Evolutionary conservation across 2,888 invertebrate species (phyloP).

Genomic region (Tetrapedia diversipes): DNA sequence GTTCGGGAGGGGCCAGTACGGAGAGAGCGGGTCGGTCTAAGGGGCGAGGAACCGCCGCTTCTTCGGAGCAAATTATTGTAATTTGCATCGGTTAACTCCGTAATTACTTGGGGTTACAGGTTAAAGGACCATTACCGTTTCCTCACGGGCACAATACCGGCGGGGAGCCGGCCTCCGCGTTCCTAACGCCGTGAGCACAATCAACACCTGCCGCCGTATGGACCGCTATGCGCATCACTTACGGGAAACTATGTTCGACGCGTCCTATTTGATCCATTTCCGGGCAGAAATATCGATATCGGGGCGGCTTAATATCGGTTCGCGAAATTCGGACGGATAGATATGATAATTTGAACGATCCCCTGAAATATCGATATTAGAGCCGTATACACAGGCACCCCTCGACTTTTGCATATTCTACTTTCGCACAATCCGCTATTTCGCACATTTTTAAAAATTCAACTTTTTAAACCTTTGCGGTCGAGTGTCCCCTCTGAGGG

Average conservation of each 20-base stretch:
- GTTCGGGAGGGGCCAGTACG: slow-evolving; percentile 28
- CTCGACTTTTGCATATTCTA: too few species aligned
- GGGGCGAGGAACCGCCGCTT: slow-evolving; percentile 65
- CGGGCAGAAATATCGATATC: not conserved
- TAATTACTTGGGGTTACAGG: slow-evolving; percentile 77
- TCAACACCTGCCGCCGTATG: slow-evolving; percentile 69
- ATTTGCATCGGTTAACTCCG: slow-evolving; percentile 78
- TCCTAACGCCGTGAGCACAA: slow-evolving; percentile 62
- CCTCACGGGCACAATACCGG: slow-evolving; percentile 65
- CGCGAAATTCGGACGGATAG: too few species aligned
- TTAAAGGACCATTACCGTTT: slow-evolving; percentile 78
- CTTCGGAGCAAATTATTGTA: slow-evolving; percentile 77
- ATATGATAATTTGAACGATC: too few species aligned
- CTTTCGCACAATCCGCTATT: too few species aligned
- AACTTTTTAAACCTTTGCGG: too few species aligned
- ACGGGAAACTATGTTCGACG: slow-evolving; percentile 28
- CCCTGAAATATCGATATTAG: too few species aligned
- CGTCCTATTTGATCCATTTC: not conserved
- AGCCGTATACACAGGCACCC: too few species aligned
- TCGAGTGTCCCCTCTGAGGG: too few species aligned
- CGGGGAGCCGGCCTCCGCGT: slow-evolving; percentile 51
- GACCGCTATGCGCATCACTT: slow-evolving; percentile 12
- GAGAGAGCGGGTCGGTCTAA: slow-evolving; percentile 37
- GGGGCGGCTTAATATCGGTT: too few species aligned
- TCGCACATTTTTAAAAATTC: too few species aligned